phyloP scores from a whole-genome alignment of 2,797 vertebrate genomes.

The Perdix hodgsoniae region DNA sequence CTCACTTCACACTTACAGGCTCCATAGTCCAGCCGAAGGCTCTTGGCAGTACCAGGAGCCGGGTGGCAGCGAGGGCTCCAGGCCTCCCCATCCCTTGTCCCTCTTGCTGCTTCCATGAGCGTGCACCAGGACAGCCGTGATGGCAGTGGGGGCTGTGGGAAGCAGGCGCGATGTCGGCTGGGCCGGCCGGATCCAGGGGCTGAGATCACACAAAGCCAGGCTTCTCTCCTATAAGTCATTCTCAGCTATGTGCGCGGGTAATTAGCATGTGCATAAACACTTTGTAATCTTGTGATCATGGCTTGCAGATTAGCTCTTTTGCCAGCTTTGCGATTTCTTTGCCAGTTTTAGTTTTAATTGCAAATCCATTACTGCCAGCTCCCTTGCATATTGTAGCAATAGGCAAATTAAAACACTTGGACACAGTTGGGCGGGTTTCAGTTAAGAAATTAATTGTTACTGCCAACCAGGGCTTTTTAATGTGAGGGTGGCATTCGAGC shows the following conservation, averaged over 20 bases:
- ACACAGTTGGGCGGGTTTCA: slow-evolving; percentile 75
- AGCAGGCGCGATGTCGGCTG: background rate
- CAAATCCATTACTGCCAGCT: slow-evolving; percentile 75
- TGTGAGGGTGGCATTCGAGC: slow-evolving; percentile 66
- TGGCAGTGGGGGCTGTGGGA: background rate
- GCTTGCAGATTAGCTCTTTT: slow-evolving; percentile 75
- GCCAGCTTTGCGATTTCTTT: slow-evolving; percentile 76
- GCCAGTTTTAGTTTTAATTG: slow-evolving; percentile 78
- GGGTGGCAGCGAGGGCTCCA: background rate
- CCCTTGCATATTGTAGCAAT: slow-evolving; percentile 74
- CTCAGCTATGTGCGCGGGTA: slow-evolving; percentile 53
- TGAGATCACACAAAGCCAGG: slow-evolving; percentile 6
- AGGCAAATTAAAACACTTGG: slow-evolving; percentile 76
- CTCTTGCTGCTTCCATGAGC: background rate
- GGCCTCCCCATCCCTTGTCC: background rate
- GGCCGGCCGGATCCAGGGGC: background rate
- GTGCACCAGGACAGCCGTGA: background rate
- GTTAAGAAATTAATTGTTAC: slow-evolving; percentile 74
- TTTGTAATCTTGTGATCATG: slow-evolving; percentile 77
- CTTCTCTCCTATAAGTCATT: slow-evolving; percentile 53
- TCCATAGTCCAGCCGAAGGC: fast-evolving
- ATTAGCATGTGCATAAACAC: slow-evolving; percentile 77
- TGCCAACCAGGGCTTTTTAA: slow-evolving; percentile 69
- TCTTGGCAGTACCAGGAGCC: fast-evolving
- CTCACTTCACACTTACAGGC: background rate